Percentiles rank a stretch among this genome's conserved stretches.
Conservation (phyloP, 2,888 invertebrate genomes). For the Criorhina ranunculi region DNA sequence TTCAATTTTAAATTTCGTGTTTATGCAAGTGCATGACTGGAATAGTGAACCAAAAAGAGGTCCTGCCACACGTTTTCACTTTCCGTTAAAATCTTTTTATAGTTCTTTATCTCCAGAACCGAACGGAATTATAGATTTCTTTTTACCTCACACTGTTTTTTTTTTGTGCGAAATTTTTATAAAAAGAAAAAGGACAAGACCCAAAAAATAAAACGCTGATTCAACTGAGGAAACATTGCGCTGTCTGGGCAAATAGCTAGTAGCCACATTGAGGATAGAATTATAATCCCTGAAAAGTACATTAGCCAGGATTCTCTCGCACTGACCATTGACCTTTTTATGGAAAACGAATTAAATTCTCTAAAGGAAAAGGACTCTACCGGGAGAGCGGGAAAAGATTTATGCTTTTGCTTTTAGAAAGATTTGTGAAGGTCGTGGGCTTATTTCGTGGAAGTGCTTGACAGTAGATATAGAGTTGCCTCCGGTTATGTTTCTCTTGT, state of each 20-base stretch:
- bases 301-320: neutral
- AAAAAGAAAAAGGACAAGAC: neutral
- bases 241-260: slow-evolving; percentile 19
- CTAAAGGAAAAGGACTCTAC: neutral
- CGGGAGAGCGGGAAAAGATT: neutral
- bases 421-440: neutral
- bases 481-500: neutral
- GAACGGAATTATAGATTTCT: slow-evolving; percentile 8
- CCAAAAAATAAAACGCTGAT: slow-evolving; percentile 5
- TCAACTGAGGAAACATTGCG: neutral
- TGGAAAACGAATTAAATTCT: neutral
- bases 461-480: too few species aligned
- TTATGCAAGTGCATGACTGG: too few species aligned
- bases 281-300: slow-evolving; percentile 19
- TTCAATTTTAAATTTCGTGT: too few species aligned
- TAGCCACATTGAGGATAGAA: neutral
- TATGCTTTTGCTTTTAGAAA: neutral
- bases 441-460: neutral
- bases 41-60: too few species aligned
- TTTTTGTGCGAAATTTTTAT: neutral
- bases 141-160: neutral
- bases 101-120: neutral
- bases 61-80: neutral
- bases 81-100: neutral
- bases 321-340: neutral